Base-by-base conservation (phyloP, 2,797 vertebrate genomes). In the Yasuhikotakia modesta region DNA sequence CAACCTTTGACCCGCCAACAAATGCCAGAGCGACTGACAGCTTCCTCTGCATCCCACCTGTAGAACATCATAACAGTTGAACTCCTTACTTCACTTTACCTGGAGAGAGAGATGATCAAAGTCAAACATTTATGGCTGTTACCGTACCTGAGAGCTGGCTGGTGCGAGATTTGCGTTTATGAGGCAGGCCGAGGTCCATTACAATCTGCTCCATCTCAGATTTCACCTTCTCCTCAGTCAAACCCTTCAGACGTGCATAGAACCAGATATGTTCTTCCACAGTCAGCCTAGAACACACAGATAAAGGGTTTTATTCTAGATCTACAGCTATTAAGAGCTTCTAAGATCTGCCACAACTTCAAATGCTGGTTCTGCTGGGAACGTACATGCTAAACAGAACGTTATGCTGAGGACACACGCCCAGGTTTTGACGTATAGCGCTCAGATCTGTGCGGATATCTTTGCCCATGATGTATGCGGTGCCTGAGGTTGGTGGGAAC, bases 261-360 rank as follows among this genome's bases (percentile, higher is more conserved):
- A 99, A 99, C 97, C 98, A 99, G 87, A 99, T 97, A 88, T 99
- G 97, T 14, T 99, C 98, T 84, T 99, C 97, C 0, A 99, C 97
- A 0, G 97, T 99, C 86, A 99, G 88, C 95, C 98, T 99, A 85
- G 0, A 79, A 65, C 6, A 53, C 14, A 77, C 1, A 50, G 77
- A 78, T 0, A 17, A 30, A 8, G 0, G 50, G 19, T 80, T 22
- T 61, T 0, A 2, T n/a, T 61, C 43, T 48, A 21, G 27, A 73
- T 43, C 21, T 13, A 64, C 19, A 45, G n/a, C 13, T 21, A 16
- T 13, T 5, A 27, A 14, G 24, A 63, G 19, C 10, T 43, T 1
- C 1, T 60, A 61, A 32, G 22, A 68, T 61, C 30, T 55, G 1
- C 39, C 4, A 8, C 5, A 39, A 5, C n/a, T 22, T 46, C 0